Evolutionary conservation across 1,140 invertebrate genomes (phyloP).

Genomic region (Chrysomallon squamiferum): DNA sequence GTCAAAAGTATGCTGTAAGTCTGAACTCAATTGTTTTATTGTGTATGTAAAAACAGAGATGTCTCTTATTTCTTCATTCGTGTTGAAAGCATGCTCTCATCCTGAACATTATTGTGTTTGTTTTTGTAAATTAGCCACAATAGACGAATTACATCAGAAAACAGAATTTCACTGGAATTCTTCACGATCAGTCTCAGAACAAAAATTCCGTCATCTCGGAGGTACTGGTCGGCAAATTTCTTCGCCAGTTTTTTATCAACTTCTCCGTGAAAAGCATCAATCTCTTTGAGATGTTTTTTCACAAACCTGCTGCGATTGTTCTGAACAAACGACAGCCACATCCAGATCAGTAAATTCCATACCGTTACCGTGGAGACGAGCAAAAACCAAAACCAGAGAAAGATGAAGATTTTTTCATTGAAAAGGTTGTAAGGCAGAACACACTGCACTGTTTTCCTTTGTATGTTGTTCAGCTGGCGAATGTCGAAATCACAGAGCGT

Average conservation of each 20-base stretch:
- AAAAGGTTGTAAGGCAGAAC: conserved; percentile 69
- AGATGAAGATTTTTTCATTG: conserved; percentile 68
- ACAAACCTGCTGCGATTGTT: conserved; percentile 47
- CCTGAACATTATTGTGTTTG: conserved; percentile 25
- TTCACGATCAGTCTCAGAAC: conserved; percentile 55
- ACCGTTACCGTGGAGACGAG: conserved; percentile 48
- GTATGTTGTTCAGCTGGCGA: conserved; percentile 54
- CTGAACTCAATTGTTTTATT: too few relatives aligned
- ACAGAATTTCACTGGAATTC: conserved; percentile 59
- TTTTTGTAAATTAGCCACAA: conserved; percentile 56
- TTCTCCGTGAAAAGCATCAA: conserved; percentile 42
- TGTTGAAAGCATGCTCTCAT: too few relatives aligned
- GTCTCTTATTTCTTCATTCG: too few relatives aligned
- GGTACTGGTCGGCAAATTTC: conserved; percentile 54
- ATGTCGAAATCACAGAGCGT: conserved; percentile 67
- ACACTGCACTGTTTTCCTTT: conserved; percentile 64
- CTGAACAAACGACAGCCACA: conserved; percentile 48
- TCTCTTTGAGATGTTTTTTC: conserved; percentile 57
- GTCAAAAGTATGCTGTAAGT: too few relatives aligned
- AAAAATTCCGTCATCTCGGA: conserved; percentile 61
- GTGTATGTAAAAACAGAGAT: too few relatives aligned
- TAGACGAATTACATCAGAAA: conserved; percentile 52
- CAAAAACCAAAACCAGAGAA: conserved; percentile 62
- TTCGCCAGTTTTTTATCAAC: conserved; percentile 49
- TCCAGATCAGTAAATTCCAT: conserved; percentile 55